Base-by-base conservation (phyloP, 2,113 vertebrate species). In the Phocoena phocoena region DNA sequence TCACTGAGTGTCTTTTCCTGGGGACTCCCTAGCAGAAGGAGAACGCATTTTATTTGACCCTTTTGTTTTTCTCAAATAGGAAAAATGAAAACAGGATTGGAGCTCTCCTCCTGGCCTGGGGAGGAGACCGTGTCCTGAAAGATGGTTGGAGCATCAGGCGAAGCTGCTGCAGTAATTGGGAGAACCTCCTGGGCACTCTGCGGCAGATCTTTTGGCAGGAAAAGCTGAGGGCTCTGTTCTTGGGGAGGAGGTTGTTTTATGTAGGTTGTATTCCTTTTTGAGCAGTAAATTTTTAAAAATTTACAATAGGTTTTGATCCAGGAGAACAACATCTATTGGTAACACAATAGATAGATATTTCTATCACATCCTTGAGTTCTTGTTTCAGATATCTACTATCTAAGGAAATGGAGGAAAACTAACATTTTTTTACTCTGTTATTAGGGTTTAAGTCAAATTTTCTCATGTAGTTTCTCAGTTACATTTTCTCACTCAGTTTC, bases 41-140 rank as follows among this genome's bases (percentile, higher is more conserved):
- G 74, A 84, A 81, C 38, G 63, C 28, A 92, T 96, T 97, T 92
- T 84, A 87, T 58, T 88, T 96, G 83, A 95, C 81, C 55, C 93
- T 90, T 96, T 71, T 88, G 47, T 77, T 97, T 93, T 93, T 88
- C 15, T 90, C 74, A 88, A 67, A 44, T 3, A 95, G 50, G 47
- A 85, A 81, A 77, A 47, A 25, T 36, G 92, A 65, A 96, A 86
- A 63, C 20, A 83, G 23, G 10, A 3, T 18, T 26, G 2, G 58
- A 14, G 10, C 23, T 38, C 4, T 50, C 53, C 50, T 62, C 23
- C 3, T 11, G 58, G 47, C 67, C 11, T 25, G 14, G 17, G 87
- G 71, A 41, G 44, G 53, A 68, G 67, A 5, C 71, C 9, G 41
- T 20, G 81, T 68, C 28, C 44, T 21, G 44, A 23, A 67, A 44